Evolutionary conservation across 2,888 invertebrate species (phyloP), one percentile per base, ranked within the genome.

Genomic region (Xestobium rufovillosum): DNA sequence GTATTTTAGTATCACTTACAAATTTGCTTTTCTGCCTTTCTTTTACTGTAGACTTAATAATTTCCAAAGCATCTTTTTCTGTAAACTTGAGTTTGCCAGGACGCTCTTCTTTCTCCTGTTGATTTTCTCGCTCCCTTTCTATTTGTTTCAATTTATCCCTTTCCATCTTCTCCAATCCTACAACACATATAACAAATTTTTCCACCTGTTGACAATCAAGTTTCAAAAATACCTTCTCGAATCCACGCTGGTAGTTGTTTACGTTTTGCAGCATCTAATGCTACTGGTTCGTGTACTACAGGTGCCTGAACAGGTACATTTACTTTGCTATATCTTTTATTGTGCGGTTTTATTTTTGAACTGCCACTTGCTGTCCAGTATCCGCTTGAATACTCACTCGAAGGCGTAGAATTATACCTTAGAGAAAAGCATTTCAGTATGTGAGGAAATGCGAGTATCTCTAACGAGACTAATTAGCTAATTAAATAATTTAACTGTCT

Each of bases 201-300:
- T 11, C 11, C 30, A 26, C 14, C 26, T 13, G 11, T 11, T 15
- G 19, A 41, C 6, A 10, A 14, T 31, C 8, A 13, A 9, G 10
- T 27, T 15, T 11, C 4, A 10, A 23, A 14, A 15, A 80, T 63
- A 58, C 90, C 90, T 72, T 91, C 95, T 62, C 95, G 75, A 47
- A 97, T 95, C 97, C 97, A 97, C 0, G 88, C 90, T n/a, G 97
- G 97, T 13, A 97, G 71, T 52, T 87, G 83, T 56, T 90, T 80
- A 23, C 92, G 72, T 65, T 89, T 89, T 11, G 83, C 84, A 10
- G 89, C 88, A 65, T 92, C 91, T 59, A 78, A 67, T 8, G 43
- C 36, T 13, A 31, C 41, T 23, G 49, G 34, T 41, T 45, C 47
- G 4, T 38, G 26, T 14, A 40, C 34, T 4, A 31, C 28, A 10